phyloP scores from a whole-genome alignment of 2,888 invertebrate genomes.

The Drosophila trichaetosa region DNA sequence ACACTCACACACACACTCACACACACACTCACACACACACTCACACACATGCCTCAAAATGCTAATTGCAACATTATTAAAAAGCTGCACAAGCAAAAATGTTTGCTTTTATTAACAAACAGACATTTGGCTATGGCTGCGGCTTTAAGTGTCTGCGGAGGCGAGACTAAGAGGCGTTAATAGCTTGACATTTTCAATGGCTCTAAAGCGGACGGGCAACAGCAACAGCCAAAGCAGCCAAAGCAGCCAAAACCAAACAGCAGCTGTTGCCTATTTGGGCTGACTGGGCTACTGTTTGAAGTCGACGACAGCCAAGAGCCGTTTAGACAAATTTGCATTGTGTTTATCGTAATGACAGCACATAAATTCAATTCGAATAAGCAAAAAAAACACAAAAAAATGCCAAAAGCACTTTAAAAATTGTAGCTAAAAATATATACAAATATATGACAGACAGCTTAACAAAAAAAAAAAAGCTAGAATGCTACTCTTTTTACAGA shows the following conservation, averaged over 20 bases:
- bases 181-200: conserved; percentile 77
- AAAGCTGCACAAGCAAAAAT: conserved; percentile 38
- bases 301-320: conserved; percentile 43
- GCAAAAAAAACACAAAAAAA: conserved; percentile 22
- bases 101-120: neutral
- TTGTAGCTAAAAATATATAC: neutral
- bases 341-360: conserved; percentile 27
- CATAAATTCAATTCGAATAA: conserved; percentile 37
- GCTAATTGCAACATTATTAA: conserved; percentile 74
- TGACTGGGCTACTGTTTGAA: conserved; percentile 68
- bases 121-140: conserved; percentile 12
- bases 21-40: conserved; percentile 30
- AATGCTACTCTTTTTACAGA: conserved; percentile 16
- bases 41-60: conserved; percentile 47
- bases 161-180: conserved; percentile 80
- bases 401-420: conserved; percentile 4
- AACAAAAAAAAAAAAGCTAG: conserved; percentile 16
- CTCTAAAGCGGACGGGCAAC: conserved; percentile 34
- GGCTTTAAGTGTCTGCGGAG: conserved; percentile 73
- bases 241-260: conserved; percentile 8
- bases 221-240: conserved; percentile 1
- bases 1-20: conserved; percentile 30
- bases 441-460: conserved; percentile 15
- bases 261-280: conserved; percentile 63
- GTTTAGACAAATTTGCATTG: conserved; percentile 50